Evolutionary conservation across 2,113 vertebrate species (phyloP).

Genomic region (Plecotus auritus): DNA sequence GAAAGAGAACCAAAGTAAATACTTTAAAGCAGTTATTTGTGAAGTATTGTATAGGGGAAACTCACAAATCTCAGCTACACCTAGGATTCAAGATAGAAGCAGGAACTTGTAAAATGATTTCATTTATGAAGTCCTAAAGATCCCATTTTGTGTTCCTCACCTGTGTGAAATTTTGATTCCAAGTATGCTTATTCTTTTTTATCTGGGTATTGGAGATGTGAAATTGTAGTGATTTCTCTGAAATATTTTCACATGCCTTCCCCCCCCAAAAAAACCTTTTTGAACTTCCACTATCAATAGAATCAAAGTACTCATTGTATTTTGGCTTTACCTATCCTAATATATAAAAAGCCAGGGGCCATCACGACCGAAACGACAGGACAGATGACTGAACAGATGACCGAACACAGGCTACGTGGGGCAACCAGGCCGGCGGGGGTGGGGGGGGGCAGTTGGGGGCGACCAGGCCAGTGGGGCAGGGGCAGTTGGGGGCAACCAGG

Average conservation of each 20-base stretch:
- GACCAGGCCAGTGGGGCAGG: no score
- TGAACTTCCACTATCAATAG: neutral
- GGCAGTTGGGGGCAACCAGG: no score
- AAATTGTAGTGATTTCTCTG: neutral
- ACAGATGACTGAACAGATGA: no score
- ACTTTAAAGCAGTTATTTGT: neutral
- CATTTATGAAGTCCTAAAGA: neutral
- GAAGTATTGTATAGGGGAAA: neutral
- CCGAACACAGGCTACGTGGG: no score
- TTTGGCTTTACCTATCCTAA: neutral
- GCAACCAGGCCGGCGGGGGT: no score
- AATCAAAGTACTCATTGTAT: neutral
- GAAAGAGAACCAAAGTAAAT: neutral
- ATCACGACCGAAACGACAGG: no score
- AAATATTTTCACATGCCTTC: neutral
- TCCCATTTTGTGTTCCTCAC: neutral
- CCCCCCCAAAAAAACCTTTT: neutral
- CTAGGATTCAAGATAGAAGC: neutral
- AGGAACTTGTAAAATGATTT: neutral
- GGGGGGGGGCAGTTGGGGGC: no score
- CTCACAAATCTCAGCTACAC: neutral
- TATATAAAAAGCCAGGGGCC: no score
- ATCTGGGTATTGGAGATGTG: neutral
- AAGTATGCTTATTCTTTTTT: neutral
- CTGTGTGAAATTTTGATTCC: neutral